phyloP scores from a whole-genome alignment of 2,797 vertebrate genomes.

The Crax fasciolata region DNA sequence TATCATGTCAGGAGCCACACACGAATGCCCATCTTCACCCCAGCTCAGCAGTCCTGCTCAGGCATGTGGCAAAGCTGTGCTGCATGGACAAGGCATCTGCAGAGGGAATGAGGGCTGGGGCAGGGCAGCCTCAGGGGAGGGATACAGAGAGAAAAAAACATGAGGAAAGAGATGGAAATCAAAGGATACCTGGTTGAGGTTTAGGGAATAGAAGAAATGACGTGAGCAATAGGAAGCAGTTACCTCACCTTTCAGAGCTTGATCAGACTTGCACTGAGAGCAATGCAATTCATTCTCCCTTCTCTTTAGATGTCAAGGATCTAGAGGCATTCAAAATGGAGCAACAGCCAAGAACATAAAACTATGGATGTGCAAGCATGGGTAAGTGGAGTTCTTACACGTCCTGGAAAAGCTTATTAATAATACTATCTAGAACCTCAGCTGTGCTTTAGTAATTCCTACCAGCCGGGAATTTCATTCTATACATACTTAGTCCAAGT shows the following conservation, averaged over 20 bases:
- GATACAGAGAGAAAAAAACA: background rate
- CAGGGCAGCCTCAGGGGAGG: background rate
- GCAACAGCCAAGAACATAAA: slow-evolving; percentile 29
- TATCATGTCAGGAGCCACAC: background rate
- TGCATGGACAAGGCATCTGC: rapidly evolving
- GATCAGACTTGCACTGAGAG: slow-evolving; percentile 31
- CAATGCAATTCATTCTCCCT: slow-evolving; percentile 16
- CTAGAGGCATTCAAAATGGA: background rate
- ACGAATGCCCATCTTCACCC: background rate
- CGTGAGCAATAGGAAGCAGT: slow-evolving; percentile 32
- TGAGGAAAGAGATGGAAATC: background rate
- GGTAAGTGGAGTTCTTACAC: rapidly evolving
- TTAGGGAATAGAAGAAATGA: background rate
- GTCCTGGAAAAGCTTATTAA: background rate
- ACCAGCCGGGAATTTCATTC: background rate
- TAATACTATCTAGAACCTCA: background rate
- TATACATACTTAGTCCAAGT: background rate
- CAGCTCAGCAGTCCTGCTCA: background rate
- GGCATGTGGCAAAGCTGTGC: rapidly evolving
- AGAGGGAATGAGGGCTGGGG: background rate
- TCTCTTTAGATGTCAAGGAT: background rate
- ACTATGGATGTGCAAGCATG: background rate
- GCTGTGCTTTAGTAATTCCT: background rate
- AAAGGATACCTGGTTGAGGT: background rate
- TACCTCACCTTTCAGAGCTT: slow-evolving; percentile 56